A percentile compares a stretch with the other conserved stretches of the same genome.
phyloP scores from a whole-genome alignment of 2,113 vertebrate genomes.

The Chlamydotis undulata region DNA sequence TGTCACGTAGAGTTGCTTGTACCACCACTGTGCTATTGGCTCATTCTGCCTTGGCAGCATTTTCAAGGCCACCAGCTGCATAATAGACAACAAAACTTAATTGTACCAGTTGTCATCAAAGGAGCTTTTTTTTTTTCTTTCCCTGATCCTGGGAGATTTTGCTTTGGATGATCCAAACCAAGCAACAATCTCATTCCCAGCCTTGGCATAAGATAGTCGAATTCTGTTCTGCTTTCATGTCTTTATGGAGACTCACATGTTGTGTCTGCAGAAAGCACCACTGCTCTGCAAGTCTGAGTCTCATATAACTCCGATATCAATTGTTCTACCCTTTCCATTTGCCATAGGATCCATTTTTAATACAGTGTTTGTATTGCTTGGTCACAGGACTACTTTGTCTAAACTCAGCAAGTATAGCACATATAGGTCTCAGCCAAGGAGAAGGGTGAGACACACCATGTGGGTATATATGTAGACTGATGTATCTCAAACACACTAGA shows the following conservation, averaged over 20 bases:
- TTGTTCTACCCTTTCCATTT: background rate
- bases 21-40: fast-evolving
- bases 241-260: background rate
- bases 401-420: background rate
- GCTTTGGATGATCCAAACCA: background rate
- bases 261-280: background rate
- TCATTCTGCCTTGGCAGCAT: background rate
- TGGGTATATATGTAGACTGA: fast-evolving
- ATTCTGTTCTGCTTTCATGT: background rate
- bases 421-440: background rate
- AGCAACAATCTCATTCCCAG: background rate
- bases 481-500: background rate
- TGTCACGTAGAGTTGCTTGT: background rate
- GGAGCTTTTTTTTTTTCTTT: background rate
- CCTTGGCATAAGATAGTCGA: background rate
- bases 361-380: background rate
- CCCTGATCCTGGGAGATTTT: background rate
- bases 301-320: background rate
- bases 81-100: background rate
- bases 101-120: background rate
- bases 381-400: background rate
- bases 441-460: fast-evolving
- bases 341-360: background rate
- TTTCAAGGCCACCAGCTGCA: background rate
- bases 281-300: background rate